These are phyloP conservation scores for Colossoma macropomum DNA, from an alignment of 2,113 vertebrate genomes.

Conservation along the genomic window DNA sequence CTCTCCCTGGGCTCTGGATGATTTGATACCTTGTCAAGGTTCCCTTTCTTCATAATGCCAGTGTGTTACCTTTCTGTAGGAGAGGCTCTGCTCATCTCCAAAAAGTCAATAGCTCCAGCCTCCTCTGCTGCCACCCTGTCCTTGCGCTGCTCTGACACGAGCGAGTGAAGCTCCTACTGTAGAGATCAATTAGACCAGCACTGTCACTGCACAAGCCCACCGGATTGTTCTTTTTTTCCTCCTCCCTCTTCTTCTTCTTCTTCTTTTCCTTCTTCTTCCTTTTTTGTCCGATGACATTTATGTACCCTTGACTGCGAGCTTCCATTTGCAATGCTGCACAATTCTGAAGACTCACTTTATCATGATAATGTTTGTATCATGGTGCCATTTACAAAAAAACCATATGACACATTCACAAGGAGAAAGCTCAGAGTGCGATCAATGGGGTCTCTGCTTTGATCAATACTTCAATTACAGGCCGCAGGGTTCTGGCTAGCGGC, in stretches of 20 bases:
- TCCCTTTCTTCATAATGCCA: constrained; percentile 45
- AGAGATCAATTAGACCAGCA: constrained; percentile 18
- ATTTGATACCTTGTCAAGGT: constrained; percentile 63
- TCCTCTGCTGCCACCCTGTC: constrained; percentile 23
- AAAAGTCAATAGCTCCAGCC: constrained; percentile 49
- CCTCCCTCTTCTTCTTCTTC: background rate
- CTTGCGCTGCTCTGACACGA: constrained; percentile 32
- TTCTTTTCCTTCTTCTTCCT: background rate
- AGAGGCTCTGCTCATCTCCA: constrained; percentile 49
- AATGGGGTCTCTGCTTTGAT: constrained; percentile 18
- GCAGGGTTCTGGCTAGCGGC: background rate
- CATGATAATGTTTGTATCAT: constrained; percentile 24
- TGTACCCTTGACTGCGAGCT: background rate
- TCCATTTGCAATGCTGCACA: background rate
- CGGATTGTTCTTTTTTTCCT: background rate
- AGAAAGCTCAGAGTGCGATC: constrained; percentile 14
- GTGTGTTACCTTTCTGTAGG: constrained; percentile 55
- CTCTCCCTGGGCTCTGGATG: constrained; percentile 46
- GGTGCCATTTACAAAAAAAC: background rate
- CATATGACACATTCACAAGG: constrained; percentile 16
- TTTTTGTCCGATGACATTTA: constrained; percentile 29
- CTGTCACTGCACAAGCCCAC: background rate
- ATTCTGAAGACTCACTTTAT: background rate
- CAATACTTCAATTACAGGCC: constrained; percentile 15
- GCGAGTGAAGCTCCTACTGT: constrained; percentile 30